Base-by-base conservation (phyloP, 2,888 invertebrate genomes). In the Onthophagus sagittarius region DNA sequence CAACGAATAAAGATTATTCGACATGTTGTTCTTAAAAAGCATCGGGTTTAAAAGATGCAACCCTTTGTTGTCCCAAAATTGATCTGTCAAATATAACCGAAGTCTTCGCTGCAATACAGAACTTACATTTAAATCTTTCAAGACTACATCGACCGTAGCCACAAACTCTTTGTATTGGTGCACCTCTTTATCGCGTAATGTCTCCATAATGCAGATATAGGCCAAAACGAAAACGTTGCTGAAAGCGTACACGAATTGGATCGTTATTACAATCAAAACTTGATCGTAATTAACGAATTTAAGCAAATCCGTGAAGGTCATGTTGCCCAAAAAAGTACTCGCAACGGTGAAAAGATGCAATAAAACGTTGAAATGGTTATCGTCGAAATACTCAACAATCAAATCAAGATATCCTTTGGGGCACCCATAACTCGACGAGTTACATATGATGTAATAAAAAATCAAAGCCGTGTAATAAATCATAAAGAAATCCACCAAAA, bases 91-190 rank as follows among this genome's bases (percentile, higher is more conserved):
- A 64, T 65, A 72, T 14, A 53, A 72, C 31, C 23, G 39, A 31
- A 71, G 62, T 81, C 84, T 87, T 86, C 82, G 82, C 78, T 86
- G 86, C 15, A 87, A 86, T 0, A 85, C 82, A 75, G 82, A 80
- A 75, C 86, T 86, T 85, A 88, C 86, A 74, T 86, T 85, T 74
- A 87, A 87, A 77, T 88, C 87, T 71, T 83, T 83, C 85, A 87
- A 86, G 77, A 87, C 87, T 79, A 85, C 87, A 72, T 87, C 86
- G 77, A 87, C 86, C 0, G 65, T 72, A 9, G 39, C 23, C 0
- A 75, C 70, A 67, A 71, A 75, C 15, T 75, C 74, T 11, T 72
- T 72, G 69, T 70, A 75, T 63, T 15, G 31, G n/a, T 73, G 71
- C 15, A 15, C 13, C n/a, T 72, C 65, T 9, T 62, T 70, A 86